Conservation (phyloP, 2,113 vertebrate species). For the Lates calcarifer region DNA sequence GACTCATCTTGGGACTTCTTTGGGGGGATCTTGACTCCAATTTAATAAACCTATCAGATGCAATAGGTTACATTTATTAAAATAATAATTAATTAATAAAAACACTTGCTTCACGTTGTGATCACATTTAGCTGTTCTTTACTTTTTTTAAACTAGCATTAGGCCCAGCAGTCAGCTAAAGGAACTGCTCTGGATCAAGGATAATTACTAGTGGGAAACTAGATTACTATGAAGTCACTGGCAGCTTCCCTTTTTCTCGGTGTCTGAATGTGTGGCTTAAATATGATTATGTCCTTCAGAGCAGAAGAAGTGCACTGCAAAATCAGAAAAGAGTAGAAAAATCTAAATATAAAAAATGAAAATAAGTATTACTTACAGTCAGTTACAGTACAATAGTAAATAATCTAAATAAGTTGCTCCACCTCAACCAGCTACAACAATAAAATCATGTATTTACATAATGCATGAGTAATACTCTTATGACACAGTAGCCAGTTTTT, state of each 20-base stretch:
- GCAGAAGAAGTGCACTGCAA: not conserved
- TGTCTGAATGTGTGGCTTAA: not conserved
- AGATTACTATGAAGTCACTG: conserved; percentile 7
- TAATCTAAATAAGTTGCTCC: not conserved
- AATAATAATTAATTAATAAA: not conserved
- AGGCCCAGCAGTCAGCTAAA: not conserved
- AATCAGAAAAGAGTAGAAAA: not conserved
- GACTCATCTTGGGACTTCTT: no score
- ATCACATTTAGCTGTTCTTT: not conserved
- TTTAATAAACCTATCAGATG: no score
- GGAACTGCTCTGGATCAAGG: not conserved
- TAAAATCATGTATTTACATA: not conserved
- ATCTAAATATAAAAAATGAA: not conserved
- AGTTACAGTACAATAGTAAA: not conserved
- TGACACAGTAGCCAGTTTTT: not conserved
- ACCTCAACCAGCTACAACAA: not conserved
- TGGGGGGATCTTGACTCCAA: no score
- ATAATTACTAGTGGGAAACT: not conserved
- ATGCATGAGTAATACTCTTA: not conserved
- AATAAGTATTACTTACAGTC: not conserved
- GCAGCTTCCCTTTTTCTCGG: not conserved
- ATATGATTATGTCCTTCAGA: not conserved
- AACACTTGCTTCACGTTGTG: not conserved
- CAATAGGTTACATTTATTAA: not conserved
- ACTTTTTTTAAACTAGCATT: not conserved